A percentile compares a stretch with the other conserved stretches of the same genome.
Conservation (phyloP, 2,113 vertebrate genomes). For the Callithrix jacchus region DNA sequence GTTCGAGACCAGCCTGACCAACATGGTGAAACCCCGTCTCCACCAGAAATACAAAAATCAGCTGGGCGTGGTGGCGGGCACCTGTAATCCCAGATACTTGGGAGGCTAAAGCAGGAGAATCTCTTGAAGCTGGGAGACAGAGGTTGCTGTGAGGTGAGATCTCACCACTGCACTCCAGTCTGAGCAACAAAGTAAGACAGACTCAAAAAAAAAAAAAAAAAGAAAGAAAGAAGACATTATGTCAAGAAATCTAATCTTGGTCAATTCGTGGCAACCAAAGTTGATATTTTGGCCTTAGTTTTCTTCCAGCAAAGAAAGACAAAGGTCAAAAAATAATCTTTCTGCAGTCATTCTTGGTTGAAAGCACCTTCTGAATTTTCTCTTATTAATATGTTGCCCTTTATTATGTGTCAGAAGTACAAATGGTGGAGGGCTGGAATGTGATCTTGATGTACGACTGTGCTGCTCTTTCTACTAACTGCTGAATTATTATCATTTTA, state of each 20-base stretch:
- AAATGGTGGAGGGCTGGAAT: background rate
- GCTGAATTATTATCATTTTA: slow-evolving; percentile 67
- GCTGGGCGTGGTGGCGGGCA: too few relatives aligned
- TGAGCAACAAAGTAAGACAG: too few relatives aligned
- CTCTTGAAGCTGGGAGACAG: too few relatives aligned
- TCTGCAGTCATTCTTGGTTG: slow-evolving; percentile 46
- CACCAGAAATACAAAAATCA: too few relatives aligned
- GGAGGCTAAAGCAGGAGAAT: too few relatives aligned
- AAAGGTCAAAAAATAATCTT: slow-evolving; percentile 67
- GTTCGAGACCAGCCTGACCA: too few relatives aligned
- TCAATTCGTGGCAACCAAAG: background rate
- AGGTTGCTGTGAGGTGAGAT: too few relatives aligned
- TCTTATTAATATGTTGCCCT: slow-evolving; percentile 73
- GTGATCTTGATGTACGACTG: slow-evolving; percentile 69
- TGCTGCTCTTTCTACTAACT: slow-evolving; percentile 63
- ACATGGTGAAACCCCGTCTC: too few relatives aligned
- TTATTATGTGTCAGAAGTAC: slow-evolving; percentile 71
- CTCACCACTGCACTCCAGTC: too few relatives aligned
- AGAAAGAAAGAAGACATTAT: background rate
- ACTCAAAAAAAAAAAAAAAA: too few relatives aligned
- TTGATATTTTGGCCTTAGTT: slow-evolving; percentile 9
- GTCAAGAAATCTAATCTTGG: slow-evolving; percentile 27
- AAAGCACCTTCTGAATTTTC: slow-evolving; percentile 65
- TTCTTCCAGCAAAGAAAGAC: slow-evolving; percentile 26
- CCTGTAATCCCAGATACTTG: too few relatives aligned